phyloP scores from a whole-genome alignment of 2,888 invertebrate genomes.

The Ceratothoa steindachneri region DNA sequence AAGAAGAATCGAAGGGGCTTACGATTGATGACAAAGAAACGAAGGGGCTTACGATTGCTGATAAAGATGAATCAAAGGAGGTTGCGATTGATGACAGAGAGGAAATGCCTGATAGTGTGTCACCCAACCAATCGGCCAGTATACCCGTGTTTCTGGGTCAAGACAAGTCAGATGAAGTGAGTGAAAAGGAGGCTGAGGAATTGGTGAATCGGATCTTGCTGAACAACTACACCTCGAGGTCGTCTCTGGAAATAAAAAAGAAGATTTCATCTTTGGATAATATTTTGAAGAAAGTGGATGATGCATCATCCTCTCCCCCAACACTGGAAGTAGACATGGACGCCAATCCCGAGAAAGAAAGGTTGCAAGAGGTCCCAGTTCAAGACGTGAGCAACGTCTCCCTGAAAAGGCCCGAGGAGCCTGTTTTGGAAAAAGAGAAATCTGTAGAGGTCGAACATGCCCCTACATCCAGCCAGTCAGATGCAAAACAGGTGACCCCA shows the following conservation, averaged over 20 bases:
- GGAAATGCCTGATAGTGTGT: too few species aligned
- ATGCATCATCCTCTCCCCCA: background rate
- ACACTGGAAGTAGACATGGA: background rate
- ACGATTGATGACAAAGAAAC: too few species aligned
- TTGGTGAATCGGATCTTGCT: slow-evolving; percentile 37
- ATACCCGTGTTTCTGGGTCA: too few species aligned
- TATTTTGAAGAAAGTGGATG: slow-evolving; percentile 37
- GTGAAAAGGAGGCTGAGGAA: slow-evolving; percentile 32
- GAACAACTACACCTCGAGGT: slow-evolving; percentile 38
- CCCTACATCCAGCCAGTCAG: background rate
- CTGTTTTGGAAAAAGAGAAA: slow-evolving; percentile 5
- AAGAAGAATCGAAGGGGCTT: too few species aligned
- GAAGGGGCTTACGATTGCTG: too few species aligned
- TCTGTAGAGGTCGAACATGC: background rate
- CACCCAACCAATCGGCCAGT: too few species aligned
- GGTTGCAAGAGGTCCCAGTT: background rate
- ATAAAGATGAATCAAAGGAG: slow-evolving; percentile 27
- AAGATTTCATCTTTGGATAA: slow-evolving; percentile 31
- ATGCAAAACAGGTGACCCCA: background rate
- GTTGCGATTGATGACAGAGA: too few species aligned
- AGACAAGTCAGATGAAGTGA: too few species aligned
- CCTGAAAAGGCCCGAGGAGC: background rate
- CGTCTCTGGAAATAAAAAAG: slow-evolving; percentile 28
- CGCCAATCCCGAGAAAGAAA: background rate
- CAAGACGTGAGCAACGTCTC: background rate